Evolutionary conservation across 1,140 invertebrate genomes (phyloP).

Genomic region (Globodera rostochiensis): DNA sequence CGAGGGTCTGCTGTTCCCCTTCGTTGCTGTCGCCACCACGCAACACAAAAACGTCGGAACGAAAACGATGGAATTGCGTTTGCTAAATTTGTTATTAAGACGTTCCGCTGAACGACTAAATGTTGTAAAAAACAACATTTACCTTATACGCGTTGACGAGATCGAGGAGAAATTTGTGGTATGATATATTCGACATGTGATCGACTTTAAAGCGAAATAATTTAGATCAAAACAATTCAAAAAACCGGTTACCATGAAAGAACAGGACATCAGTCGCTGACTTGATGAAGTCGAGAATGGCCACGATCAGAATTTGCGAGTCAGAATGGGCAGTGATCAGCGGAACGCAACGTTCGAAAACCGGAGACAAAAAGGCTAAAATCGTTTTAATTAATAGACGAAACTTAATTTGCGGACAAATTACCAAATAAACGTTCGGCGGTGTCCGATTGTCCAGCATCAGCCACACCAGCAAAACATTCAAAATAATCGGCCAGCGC

Average conservation of each 20-base stretch:
- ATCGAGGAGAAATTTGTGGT: constrained; percentile 21
- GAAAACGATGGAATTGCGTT: constrained; percentile 35
- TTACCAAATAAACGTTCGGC: constrained; percentile 27
- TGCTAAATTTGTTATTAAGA: constrained; percentile 6
- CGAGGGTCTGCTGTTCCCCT: constrained; percentile 31
- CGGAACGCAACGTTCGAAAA: constrained; percentile 31
- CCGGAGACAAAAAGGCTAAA: constrained; percentile 33
- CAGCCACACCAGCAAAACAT: constrained; percentile 38
- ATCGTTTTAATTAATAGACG: background rate
- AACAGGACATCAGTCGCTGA: constrained; percentile 35
- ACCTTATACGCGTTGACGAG: constrained; percentile 35
- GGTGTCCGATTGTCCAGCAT: constrained; percentile 33
- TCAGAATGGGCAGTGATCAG: constrained; percentile 25
- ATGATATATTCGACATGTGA: constrained; percentile 11
- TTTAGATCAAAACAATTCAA: background rate
- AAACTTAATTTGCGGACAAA: background rate
- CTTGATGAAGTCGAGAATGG: constrained; percentile 37
- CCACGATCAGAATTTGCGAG: constrained; percentile 29
- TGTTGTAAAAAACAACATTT: no score
- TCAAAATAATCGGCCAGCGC: constrained; percentile 28
- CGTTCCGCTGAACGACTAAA: constrained; percentile 3
- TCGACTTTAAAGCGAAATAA: constrained; percentile 21
- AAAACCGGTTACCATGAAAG: constrained; percentile 22
- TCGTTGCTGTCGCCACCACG: constrained; percentile 17
- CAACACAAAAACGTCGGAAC: constrained; percentile 10